Percentiles rank a stretch among this genome's conserved stretches.
phyloP scores from a whole-genome alignment of 2,888 invertebrate species.

The Ferrisia virgata region DNA sequence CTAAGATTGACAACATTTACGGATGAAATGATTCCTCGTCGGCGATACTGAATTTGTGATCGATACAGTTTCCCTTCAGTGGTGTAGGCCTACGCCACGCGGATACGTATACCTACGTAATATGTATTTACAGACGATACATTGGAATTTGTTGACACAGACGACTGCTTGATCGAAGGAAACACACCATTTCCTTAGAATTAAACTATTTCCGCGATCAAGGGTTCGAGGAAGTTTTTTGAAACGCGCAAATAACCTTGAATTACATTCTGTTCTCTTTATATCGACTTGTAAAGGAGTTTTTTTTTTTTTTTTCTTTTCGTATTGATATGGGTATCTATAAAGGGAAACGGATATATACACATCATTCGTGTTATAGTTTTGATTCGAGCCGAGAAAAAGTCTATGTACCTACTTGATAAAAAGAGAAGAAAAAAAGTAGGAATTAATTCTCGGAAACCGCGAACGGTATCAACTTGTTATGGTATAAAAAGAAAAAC shows the following conservation, averaged over 20 bases:
- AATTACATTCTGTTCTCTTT: not conserved
- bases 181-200: slow-evolving; percentile 14
- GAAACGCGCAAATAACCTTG: not conserved
- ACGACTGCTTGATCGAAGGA: slow-evolving; percentile 10
- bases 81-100: too few species aligned
- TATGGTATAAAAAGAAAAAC: too few species aligned
- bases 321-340: not conserved
- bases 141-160: not conserved
- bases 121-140: not conserved
- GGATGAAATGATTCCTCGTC: not conserved
- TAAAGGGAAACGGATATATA: not conserved
- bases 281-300: too few species aligned
- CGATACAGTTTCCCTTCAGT: not conserved
- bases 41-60: not conserved
- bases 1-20: slow-evolving; percentile 1
- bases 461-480: not conserved
- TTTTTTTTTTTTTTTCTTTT: too few species aligned
- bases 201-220: not conserved
- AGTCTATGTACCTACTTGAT: not conserved
- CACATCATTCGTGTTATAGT: not conserved
- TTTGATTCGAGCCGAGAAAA: not conserved
- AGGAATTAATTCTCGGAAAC: not conserved
- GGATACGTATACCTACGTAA: not conserved
- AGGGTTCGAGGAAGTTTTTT: not conserved
- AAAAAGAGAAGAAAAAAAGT: not conserved